Evolutionary conservation across 2,797 vertebrate genomes (phyloP).

Genomic region (Myripristis murdjan): DNA sequence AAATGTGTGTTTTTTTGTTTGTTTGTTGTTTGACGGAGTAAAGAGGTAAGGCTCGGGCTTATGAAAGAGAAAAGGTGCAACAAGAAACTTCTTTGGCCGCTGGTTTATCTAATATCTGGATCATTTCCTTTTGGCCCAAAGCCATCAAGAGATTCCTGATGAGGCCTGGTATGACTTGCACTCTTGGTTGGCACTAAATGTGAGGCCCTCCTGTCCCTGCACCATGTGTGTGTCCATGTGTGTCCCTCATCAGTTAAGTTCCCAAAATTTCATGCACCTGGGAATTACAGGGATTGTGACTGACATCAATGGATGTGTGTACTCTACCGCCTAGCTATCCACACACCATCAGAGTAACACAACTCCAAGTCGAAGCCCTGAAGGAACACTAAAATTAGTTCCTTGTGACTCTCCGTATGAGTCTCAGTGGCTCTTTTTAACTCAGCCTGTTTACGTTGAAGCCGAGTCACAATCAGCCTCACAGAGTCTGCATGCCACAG

Average conservation of each 20-base stretch:
- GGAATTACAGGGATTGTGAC: neutral
- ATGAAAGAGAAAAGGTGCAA: no score
- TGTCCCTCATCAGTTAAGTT: no score
- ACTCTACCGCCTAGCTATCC: neutral
- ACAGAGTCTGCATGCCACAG: constrained; percentile 19
- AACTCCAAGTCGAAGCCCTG: constrained; percentile 5
- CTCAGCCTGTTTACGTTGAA: neutral
- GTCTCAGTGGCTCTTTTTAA: constrained; percentile 2
- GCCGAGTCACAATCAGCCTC: neutral
- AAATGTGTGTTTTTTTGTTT: no score
- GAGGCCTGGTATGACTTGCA: no score
- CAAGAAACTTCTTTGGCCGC: no score
- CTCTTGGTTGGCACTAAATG: no score
- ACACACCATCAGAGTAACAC: constrained; percentile 5
- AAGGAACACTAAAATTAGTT: constrained; percentile 44
- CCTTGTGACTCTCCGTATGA: constrained; percentile 61
- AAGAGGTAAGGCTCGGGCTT: no score
- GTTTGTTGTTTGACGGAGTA: no score
- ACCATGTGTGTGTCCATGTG: neutral
- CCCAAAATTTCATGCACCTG: neutral
- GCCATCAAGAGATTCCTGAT: no score
- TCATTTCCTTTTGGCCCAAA: no score
- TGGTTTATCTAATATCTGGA: no score
- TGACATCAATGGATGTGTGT: neutral
- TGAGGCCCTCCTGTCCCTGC: neutral